These are phyloP conservation scores for Ectropis crepuscularia DNA, from an alignment of 2,888 invertebrate species.

Conservation along the genomic window DNA sequence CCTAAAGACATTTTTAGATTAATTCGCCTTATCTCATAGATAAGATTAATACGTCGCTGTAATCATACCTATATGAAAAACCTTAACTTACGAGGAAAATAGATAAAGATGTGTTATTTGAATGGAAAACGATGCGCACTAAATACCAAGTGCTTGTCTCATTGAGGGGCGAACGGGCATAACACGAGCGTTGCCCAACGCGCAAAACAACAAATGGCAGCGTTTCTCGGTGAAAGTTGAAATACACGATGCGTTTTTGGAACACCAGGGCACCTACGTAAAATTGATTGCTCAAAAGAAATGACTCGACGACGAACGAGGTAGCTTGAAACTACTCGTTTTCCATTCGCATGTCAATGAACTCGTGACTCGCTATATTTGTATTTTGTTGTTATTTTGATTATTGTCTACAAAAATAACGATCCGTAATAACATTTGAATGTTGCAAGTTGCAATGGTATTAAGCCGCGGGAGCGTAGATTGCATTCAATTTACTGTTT, in stretches of 20 bases:
- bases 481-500: constrained; percentile 37
- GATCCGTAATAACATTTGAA: constrained; percentile 6
- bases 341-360: constrained; percentile 29
- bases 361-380: constrained; percentile 20
- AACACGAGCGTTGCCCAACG: constrained; percentile 47
- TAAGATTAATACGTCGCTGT: no score
- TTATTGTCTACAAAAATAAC: constrained; percentile 20
- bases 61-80: no score
- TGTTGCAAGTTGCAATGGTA: constrained; percentile 24
- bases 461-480: constrained; percentile 28
- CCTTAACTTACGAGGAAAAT: neutral
- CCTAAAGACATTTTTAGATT: no score
- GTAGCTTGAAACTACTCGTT: constrained; percentile 4
- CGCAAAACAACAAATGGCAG: constrained; percentile 50
- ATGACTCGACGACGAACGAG: constrained; percentile 16
- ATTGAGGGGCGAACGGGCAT: constrained; percentile 29
- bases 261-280: constrained; percentile 38
- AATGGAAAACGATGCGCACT: constrained; percentile 22
- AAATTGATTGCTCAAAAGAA: constrained; percentile 30
- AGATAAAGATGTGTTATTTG: neutral
- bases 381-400: constrained; percentile 20
- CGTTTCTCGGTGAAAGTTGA: constrained; percentile 58
- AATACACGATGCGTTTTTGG: constrained; percentile 52
- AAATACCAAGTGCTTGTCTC: constrained; percentile 30
- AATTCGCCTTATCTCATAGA: no score